Percentiles rank a stretch among this genome's conserved stretches.
These are phyloP conservation scores for Notocelia uddmanniana DNA, from an alignment of 2,888 invertebrate species.

Conservation along the genomic window DNA sequence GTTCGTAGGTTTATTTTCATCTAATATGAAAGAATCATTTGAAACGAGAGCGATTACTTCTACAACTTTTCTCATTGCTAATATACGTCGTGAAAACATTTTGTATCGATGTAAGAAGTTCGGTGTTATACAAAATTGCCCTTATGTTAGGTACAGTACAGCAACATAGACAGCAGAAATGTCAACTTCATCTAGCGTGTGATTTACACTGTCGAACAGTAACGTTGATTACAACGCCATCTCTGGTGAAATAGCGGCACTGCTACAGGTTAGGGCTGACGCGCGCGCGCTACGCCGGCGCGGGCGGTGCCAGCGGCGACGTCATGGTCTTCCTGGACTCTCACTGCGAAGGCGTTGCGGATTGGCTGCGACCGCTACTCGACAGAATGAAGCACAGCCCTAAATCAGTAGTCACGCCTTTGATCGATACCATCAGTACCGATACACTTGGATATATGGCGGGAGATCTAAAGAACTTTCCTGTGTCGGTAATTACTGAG, in stretches of 20 bases:
- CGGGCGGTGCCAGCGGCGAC: conserved; percentile 90
- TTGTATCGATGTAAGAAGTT: background rate
- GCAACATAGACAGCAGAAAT: background rate
- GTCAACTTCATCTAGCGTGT: background rate
- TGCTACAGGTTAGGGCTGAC: conserved; percentile 59
- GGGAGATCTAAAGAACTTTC: background rate
- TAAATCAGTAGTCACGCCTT: background rate
- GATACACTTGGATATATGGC: background rate
- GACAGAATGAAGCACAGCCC: conserved; percentile 90
- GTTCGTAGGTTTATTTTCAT: background rate
- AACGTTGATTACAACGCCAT: conserved; percentile 9
- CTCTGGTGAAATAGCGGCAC: conserved; percentile 1
- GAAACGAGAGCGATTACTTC: background rate
- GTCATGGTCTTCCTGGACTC: conserved; percentile 95
- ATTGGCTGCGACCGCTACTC: conserved; percentile 96
- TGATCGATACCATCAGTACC: conserved; percentile 8
- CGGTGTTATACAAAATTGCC: background rate
- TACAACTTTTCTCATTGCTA: background rate
- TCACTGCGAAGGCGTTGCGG: conserved; percentile 92
- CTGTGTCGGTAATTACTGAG: conserved; percentile 2
- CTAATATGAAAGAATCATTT: background rate
- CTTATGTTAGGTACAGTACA: background rate
- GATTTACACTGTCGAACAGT: background rate
- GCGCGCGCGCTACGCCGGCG: conserved; percentile 93
- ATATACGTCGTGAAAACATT: background rate